These are phyloP conservation scores for Nysson spinosus DNA, from an alignment of 2,888 invertebrate genomes.

Conservation along the genomic window DNA sequence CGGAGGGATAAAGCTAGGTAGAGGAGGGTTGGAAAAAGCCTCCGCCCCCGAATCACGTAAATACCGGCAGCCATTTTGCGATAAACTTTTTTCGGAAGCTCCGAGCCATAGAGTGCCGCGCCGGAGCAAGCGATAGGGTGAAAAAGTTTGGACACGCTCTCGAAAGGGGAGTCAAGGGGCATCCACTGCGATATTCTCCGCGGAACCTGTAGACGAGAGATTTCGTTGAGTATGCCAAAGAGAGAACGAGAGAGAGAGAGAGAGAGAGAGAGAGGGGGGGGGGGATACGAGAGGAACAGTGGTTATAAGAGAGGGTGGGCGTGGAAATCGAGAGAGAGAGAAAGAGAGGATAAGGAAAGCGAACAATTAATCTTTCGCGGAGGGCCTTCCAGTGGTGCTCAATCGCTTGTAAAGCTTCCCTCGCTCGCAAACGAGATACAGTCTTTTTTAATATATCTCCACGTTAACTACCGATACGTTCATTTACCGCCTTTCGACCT, in stretches of 20 bases:
- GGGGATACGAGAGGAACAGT: conserved; percentile 17
- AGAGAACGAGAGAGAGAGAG: conserved; percentile 33
- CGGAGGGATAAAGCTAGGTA: conserved; percentile 53
- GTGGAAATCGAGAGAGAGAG: conserved; percentile 42
- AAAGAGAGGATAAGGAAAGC: conserved; percentile 42
- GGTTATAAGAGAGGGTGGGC: conserved; percentile 42
- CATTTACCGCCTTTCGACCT: not conserved
- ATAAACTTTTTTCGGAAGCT: conserved; percentile 65
- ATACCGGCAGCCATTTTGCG: conserved; percentile 76
- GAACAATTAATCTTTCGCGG: conserved; percentile 63
- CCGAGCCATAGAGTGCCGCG: conserved; percentile 39
- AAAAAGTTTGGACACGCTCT: conserved; percentile 73
- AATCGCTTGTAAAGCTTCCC: conserved; percentile 31
- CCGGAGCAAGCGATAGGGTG: conserved; percentile 36
- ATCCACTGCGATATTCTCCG: conserved; percentile 57
- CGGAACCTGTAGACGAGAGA: conserved; percentile 55
- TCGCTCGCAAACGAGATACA: conserved; percentile 20
- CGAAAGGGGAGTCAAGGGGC: conserved; percentile 59
- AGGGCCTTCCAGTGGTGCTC: conserved; percentile 43
- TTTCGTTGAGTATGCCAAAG: conserved; percentile 59
- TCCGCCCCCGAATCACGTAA: conserved; percentile 75
- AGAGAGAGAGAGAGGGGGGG: conserved; percentile 16
- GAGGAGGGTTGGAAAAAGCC: conserved; percentile 61
- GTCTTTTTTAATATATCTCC: conserved; percentile 35
- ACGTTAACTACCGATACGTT: conserved; percentile 23